Conservation (phyloP, 2,113 vertebrate species). For the Machaerirhynchus nigripectus region DNA sequence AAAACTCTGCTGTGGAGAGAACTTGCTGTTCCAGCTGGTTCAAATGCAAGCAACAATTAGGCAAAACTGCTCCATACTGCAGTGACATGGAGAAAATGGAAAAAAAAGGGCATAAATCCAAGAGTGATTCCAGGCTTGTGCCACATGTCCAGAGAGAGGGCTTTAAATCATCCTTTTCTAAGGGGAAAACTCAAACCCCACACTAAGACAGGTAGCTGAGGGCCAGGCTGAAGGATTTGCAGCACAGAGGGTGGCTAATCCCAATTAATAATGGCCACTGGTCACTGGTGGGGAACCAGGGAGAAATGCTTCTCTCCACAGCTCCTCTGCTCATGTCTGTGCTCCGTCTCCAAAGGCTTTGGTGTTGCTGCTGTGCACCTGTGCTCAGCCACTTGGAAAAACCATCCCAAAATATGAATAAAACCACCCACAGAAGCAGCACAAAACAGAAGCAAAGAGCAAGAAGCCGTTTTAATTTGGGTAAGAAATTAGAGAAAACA, state of each 20-base stretch:
- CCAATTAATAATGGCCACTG: not conserved
- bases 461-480: not conserved
- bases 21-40: not conserved
- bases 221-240: not conserved
- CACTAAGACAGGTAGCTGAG: not conserved
- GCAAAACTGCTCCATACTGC: not conserved
- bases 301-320: not conserved
- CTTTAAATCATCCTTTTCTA: not conserved
- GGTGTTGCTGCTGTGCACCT: not conserved
- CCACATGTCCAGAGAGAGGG: fast-evolving
- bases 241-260: not conserved
- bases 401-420: not conserved
- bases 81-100: not conserved
- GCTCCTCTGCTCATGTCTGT: not conserved
- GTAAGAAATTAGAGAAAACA: not conserved
- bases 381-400: not conserved
- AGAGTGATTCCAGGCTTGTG: not conserved
- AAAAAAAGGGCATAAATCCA: not conserved
- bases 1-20: not conserved
- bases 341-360: not conserved
- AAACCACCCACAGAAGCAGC: not conserved
- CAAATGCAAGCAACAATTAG: not conserved
- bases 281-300: not conserved
- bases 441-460: not conserved
- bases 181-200: not conserved